phyloP scores from a whole-genome alignment of 2,113 vertebrate species.

The Madoqua kirkii region DNA sequence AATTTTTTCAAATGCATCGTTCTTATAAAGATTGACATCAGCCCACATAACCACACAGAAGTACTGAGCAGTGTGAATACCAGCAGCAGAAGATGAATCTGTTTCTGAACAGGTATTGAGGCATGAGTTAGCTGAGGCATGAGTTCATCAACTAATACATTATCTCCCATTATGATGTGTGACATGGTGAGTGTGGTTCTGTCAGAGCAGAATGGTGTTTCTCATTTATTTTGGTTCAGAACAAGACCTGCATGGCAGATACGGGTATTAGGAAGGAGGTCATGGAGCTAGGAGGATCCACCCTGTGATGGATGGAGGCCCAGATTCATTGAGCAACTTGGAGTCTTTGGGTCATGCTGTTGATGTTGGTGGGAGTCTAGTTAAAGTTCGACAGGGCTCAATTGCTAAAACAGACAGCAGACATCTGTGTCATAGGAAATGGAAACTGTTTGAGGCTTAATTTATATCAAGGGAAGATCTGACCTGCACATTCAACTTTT shows the following conservation, averaged over 20 bases:
- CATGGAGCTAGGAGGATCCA: rapidly evolving
- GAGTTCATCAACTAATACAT: neutral
- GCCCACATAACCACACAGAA: neutral
- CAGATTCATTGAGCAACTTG: neutral
- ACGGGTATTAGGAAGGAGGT: neutral
- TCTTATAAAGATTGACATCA: neutral
- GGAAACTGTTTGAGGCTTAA: neutral
- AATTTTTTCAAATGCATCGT: neutral
- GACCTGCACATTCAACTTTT: neutral
- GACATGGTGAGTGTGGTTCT: neutral
- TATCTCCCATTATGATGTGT: neutral
- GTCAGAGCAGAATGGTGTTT: neutral
- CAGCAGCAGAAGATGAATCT: neutral
- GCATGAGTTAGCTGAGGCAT: rapidly evolving
- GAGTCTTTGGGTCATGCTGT: neutral
- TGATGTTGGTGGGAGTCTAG: neutral
- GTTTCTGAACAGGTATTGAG: neutral
- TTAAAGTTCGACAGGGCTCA: rapidly evolving
- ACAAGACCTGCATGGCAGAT: neutral
- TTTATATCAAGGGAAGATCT: neutral
- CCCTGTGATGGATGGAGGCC: neutral
- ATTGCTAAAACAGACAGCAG: neutral
- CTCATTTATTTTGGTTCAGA: neutral
- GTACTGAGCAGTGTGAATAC: neutral
- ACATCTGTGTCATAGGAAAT: neutral